Evolutionary conservation across 2,113 vertebrate species (phyloP), one percentile per base, ranked within the genome.

Genomic region (Kryptolebias marmoratus): DNA sequence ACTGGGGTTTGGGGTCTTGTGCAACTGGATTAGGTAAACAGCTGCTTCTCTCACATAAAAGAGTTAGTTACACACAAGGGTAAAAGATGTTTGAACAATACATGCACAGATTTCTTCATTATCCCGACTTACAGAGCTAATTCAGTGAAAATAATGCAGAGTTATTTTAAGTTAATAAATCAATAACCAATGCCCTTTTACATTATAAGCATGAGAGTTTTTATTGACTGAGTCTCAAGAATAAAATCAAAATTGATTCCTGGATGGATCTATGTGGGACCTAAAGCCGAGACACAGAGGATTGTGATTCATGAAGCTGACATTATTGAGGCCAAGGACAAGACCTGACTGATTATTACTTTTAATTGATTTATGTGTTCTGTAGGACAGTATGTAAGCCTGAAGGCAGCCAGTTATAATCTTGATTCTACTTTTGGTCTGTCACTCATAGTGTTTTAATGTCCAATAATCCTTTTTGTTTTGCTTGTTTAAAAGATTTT

Each of bases 41-140:
- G 78, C 82, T 84, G 89, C 75, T 83, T 54, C 72, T 82, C 71
- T 39, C 65, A 87, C 80, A 78, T 87, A 82, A 87, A 87, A 88
- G 78, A 75, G 44, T 44, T 56, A 39, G 69, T 50, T 64, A 62
- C 71, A 65, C 66, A 64, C 66, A 32, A 47, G 79, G 69, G 64
- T 55, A 62, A 81, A 52, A 48, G 45, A 60, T 79, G n/a, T 78
- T 66, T 75, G 64, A 82, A 48, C 28, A 65, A 64, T 60, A 78
- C 49, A 30, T 64, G 28, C 44, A 1, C 54, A 53, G 74, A 80
- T n/a, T 42, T 79, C 1, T 68, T 67, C 49, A 73, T 70, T 73
- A 69, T 75, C 67, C 65, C 16, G 30, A 64, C 62, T 72, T 71
- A 64, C 27, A 31, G 47, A 12, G 54, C 28, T n/a, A 57, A 3